Percentiles rank a stretch among this genome's conserved stretches.
These are phyloP conservation scores for Aplochiton taeniatus DNA, from an alignment of 2,797 vertebrate species.

Conservation along the genomic window DNA sequence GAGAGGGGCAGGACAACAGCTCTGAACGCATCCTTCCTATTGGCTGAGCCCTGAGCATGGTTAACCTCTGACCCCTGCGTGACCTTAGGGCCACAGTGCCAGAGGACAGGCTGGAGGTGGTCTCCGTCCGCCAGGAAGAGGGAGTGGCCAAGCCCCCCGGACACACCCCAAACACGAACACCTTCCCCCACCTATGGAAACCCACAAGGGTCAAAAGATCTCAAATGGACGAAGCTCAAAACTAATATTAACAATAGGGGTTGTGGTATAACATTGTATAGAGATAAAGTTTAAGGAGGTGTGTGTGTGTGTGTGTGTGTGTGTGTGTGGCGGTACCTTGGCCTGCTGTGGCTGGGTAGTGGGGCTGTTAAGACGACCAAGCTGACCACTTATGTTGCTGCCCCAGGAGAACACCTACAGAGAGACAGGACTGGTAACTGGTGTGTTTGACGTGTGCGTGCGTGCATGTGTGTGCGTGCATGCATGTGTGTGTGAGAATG, in stretches of 20 bases:
- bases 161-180: slow-evolving; percentile 85
- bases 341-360: slow-evolving; percentile 86
- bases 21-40: slow-evolving; percentile 64
- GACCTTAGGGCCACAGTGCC: slow-evolving; percentile 85
- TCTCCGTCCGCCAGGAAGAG: slow-evolving; percentile 89
- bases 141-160: slow-evolving; percentile 89
- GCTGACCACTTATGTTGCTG: slow-evolving; percentile 89
- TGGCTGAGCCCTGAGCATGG: slow-evolving; percentile 49
- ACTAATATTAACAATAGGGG: background rate
- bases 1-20: slow-evolving; percentile 80
- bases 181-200: slow-evolving; percentile 77
- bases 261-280: too few relatives aligned
- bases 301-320: background rate
- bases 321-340: slow-evolving; percentile 79
- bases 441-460: background rate
- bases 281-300: background rate
- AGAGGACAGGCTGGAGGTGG: slow-evolving; percentile 85
- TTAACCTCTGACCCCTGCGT: slow-evolving; percentile 48
- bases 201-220: slow-evolving; percentile 13
- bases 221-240: background rate
- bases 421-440: slow-evolving; percentile 11
- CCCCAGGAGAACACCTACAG: slow-evolving; percentile 95
- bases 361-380: slow-evolving; percentile 85
- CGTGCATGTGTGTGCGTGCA: background rate
- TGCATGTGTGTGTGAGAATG: background rate